These are phyloP conservation scores for Loriculus beryllinus DNA, from an alignment of 2,797 vertebrate genomes.

Conservation along the genomic window DNA sequence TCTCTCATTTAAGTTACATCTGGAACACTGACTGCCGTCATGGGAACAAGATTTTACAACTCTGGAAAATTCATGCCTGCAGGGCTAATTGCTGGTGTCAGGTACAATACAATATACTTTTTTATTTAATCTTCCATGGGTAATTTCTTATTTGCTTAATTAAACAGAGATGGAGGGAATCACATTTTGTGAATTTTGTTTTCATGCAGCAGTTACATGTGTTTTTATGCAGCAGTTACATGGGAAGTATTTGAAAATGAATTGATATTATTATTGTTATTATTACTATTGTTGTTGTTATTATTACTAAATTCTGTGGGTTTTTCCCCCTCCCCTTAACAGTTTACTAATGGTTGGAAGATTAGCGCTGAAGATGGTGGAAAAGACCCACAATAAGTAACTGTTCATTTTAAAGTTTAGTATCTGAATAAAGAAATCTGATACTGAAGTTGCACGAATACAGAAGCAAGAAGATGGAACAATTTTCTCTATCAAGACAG, in stretches of 20 bases:
- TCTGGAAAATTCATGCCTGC: conserved; percentile 96
- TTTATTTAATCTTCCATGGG: not conserved
- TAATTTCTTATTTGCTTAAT: not conserved
- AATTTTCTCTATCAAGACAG: not conserved
- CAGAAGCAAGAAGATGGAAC: not conserved
- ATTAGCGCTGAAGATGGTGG: conserved; percentile 82
- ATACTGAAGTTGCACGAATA: not conserved
- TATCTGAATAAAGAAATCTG: not conserved
- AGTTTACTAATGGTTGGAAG: conserved; percentile 94
- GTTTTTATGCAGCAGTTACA: not conserved
- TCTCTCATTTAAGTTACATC: conserved; percentile 81
- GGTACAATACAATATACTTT: conserved; percentile 73
- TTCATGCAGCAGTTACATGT: not conserved
- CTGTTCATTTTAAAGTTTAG: not conserved
- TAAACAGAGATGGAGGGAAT: not conserved
- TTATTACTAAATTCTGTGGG: not conserved
- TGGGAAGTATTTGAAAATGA: not conserved
- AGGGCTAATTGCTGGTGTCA: conserved; percentile 90
- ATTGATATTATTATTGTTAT: not conserved
- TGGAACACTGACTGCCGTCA: conserved; percentile 86
- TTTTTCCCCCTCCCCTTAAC: conserved; percentile 4
- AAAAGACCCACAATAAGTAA: conserved; percentile 82
- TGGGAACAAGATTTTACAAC: conserved; percentile 93
- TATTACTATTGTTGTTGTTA: not conserved
- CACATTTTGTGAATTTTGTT: not conserved